Percentiles rank a stretch among this genome's conserved stretches.
Conservation (phyloP, 2,797 vertebrate species). For the Echeneis naucrates region DNA sequence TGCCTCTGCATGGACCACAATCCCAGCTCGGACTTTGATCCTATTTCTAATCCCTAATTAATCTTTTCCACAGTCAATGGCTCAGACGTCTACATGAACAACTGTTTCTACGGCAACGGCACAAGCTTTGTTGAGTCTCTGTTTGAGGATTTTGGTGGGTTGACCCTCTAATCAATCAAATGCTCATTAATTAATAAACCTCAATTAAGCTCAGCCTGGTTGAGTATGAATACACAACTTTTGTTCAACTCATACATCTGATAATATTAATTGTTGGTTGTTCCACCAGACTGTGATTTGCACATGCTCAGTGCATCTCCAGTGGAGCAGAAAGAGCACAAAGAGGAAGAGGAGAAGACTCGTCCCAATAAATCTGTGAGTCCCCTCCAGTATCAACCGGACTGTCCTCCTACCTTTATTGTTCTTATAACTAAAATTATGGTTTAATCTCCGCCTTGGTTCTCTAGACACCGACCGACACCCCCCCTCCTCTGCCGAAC, state of each 20-base stretch:
- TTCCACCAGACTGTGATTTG: conserved; percentile 91
- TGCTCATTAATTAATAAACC: not conserved
- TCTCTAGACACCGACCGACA: conserved; percentile 85
- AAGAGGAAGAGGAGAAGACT: conserved; percentile 77
- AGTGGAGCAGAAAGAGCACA: conserved; percentile 86
- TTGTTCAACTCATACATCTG: not conserved
- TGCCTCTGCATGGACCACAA: not conserved
- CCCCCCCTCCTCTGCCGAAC: conserved; percentile 91
- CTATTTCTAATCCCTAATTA: conserved; percentile 29
- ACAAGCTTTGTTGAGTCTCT: conserved; percentile 98
- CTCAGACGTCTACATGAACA: conserved; percentile 94
- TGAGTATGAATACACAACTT: not conserved
- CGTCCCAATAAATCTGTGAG: conserved; percentile 81
- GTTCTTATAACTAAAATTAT: not conserved
- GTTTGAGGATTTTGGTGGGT: conserved; percentile 95
- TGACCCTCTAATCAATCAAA: not conserved
- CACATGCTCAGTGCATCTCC: conserved; percentile 91
- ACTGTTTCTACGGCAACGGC: conserved; percentile 92
- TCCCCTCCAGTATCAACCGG: not conserved
- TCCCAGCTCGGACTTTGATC: conserved; percentile 26
- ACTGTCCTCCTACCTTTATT: not conserved
- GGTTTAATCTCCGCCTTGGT: conserved; percentile 24
- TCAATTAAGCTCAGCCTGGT: not conserved
- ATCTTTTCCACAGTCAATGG: conserved; percentile 86
- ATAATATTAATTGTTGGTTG: conserved; percentile 15